Evolutionary conservation across 30 jellyfish, hydroid and myxozoan species (phyloP), one percentile per base, ranked within the genome.

Genomic region (Rhopilema esculentum): DNA sequence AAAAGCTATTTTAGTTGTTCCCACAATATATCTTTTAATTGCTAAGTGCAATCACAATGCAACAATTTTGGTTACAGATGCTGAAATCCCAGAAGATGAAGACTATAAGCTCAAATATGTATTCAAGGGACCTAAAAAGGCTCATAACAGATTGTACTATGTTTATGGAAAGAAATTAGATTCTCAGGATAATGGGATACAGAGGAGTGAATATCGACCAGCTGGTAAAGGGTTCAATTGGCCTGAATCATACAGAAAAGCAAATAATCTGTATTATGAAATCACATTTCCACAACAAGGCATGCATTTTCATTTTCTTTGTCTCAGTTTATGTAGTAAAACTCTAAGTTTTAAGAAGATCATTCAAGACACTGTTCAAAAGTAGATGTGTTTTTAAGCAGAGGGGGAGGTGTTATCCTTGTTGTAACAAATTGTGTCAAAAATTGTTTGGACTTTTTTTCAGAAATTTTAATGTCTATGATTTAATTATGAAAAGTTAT

Each of bases 201-300:
- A 84, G 48, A 49, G 92, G 48, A 71, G 71, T 29, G 89, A 73
- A 33, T 94, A 88, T 69, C 62, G 92, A 79, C 97, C 97, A 19
- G 72, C 90, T 32, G 98, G 97, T n/a, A 94, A 83, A 81, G 97
- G 97, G 4, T 89, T 70, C 69, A 85, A 50, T 65, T 94, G 98
- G 97, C 97, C 97, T 27, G 93, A 89, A 85, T 77, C 96, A 22
- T 95, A 95, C 86, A 97, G 99, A 61, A 91, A 95, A 72, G 97
- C 99, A 0, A 95, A 95, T 80, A 85, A 95, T 80, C 88, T 87
- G 17, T 95, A 95, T 66, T 95, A 95, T 67, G 97, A 94, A 50
- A 91, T 92, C 49, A 57, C 57, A 21, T 86, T 86, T 30, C 93
- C 71, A 0, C 95, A 67, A 27, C 89, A 82, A 82, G 97, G 97